A percentile compares a stretch with the other conserved stretches of the same genome.
Evolutionary conservation across 2,888 invertebrate species (phyloP).

Genomic region (Gibbula magus): DNA sequence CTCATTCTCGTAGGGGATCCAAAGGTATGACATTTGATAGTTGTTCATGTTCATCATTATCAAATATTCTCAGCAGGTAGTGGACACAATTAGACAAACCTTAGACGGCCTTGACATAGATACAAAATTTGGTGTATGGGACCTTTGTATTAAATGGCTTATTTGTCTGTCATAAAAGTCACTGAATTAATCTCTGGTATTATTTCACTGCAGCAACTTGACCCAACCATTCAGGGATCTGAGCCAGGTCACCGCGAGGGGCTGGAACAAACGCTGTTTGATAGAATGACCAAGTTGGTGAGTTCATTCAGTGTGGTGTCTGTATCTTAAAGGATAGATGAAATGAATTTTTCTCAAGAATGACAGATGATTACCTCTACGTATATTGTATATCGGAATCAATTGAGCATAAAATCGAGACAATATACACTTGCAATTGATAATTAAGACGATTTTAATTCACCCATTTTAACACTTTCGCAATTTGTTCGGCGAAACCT

Average conservation of each 20-base stretch:
- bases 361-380: no score
- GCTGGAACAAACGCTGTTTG: slow-evolving; percentile 69
- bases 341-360: no score
- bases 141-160: no score
- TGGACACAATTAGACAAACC: neutral
- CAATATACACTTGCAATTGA: no score
- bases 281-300: slow-evolving; percentile 66
- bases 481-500: no score
- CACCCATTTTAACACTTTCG: no score
- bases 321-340: neutral
- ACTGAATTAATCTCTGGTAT: no score
- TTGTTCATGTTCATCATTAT: neutral
- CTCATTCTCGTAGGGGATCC: slow-evolving; percentile 70
- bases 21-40: slow-evolving; percentile 49
- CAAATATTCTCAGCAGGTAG: neutral
- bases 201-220: slow-evolving; percentile 61
- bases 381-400: no score
- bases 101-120: neutral
- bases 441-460: no score
- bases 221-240: slow-evolving; percentile 68
- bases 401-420: no score
- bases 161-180: no score
- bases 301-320: neutral
- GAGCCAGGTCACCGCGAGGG: slow-evolving; percentile 59
- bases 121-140: no score